Conservation (phyloP, 2,113 vertebrate species). For the Anoura caudifer region DNA sequence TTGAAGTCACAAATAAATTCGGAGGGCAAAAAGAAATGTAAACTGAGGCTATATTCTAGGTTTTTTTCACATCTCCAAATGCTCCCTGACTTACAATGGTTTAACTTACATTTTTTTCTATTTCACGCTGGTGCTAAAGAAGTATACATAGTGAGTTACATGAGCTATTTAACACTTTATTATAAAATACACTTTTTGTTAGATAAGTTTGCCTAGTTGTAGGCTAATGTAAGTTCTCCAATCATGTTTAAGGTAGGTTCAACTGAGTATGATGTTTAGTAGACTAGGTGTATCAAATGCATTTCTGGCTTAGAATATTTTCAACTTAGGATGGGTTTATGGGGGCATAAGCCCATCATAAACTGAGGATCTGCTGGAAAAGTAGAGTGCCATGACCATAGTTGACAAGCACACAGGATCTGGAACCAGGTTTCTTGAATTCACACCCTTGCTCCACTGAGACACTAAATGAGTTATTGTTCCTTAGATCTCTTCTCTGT, state of each 20-base stretch:
- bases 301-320: not conserved
- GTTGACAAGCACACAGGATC: not conserved
- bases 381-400: rapidly evolving
- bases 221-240: not conserved
- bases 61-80: not conserved
- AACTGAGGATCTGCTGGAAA: not conserved
- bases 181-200: not conserved
- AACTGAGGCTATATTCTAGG: not conserved
- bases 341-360: not conserved
- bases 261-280: not conserved
- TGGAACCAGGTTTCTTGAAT: not conserved
- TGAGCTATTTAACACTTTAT: not conserved
- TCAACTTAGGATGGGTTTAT: not conserved
- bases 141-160: not conserved
- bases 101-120: not conserved
- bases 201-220: not conserved
- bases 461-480: not conserved
- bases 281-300: not conserved
- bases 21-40: not conserved
- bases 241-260: not conserved
- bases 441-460: not conserved
- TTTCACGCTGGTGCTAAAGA: not conserved
- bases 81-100: not conserved
- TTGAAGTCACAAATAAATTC: not conserved
- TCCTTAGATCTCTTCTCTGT: not conserved